These are phyloP conservation scores for Zootoca vivipara DNA, from an alignment of 2,113 vertebrate genomes.

Conservation along the genomic window DNA sequence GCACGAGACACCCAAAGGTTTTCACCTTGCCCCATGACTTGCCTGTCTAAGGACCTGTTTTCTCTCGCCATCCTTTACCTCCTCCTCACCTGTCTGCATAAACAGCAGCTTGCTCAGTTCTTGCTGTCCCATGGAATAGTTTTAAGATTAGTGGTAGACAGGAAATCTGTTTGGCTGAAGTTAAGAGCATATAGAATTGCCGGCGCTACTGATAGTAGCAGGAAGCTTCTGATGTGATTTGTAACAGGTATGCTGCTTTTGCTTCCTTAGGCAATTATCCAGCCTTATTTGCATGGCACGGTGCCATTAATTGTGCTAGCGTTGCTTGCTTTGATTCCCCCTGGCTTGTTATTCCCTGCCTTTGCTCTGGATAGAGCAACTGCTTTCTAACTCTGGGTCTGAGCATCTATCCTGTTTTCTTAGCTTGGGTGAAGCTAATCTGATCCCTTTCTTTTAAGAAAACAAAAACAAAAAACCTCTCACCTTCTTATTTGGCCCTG, in stretches of 20 bases:
- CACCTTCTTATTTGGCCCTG: not conserved
- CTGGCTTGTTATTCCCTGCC: not conserved
- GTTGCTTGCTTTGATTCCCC: not conserved
- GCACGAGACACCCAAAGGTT: not conserved
- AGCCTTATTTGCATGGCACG: not conserved
- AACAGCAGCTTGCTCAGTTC: not conserved
- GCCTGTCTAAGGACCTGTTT: not conserved
- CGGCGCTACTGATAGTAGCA: not conserved
- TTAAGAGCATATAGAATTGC: not conserved
- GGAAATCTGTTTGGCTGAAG: not conserved
- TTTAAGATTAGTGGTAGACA: conserved; percentile 10
- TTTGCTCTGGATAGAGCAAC: not conserved
- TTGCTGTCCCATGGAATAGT: not conserved
- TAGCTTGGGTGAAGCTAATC: not conserved
- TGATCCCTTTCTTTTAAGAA: not conserved
- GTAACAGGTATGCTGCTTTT: not conserved
- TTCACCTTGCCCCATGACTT: not conserved
- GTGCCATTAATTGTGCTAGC: not conserved
- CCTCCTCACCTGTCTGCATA: not conserved
- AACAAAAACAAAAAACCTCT: not conserved
- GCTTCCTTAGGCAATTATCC: not conserved
- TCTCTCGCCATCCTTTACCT: not conserved
- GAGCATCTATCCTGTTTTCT: not conserved
- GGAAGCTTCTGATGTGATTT: not conserved
- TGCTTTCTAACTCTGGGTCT: too few relatives aligned